A percentile compares a stretch with the other conserved stretches of the same genome.
Conservation (phyloP, 2,797 vertebrate genomes). For the Gallirallus australis region DNA sequence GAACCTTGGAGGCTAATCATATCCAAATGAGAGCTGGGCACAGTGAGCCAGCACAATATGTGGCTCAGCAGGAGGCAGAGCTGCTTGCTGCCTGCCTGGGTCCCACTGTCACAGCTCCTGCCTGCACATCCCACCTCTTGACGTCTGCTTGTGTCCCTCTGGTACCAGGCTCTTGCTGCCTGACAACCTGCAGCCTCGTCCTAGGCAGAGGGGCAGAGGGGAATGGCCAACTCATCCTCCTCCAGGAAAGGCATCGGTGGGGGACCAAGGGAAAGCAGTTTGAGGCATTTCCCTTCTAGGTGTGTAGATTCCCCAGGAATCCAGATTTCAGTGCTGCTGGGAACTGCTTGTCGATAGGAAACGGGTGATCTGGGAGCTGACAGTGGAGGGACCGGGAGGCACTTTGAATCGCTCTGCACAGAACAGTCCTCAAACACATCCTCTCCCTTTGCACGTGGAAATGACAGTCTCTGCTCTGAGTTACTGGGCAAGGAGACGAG, state of each 20-base stretch:
- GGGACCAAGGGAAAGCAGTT: background rate
- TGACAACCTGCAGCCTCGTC: accelerated
- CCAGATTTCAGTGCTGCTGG: background rate
- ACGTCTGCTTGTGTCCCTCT: background rate
- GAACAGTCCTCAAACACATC: background rate
- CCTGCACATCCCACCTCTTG: accelerated
- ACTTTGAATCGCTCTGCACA: background rate
- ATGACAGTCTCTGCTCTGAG: background rate
- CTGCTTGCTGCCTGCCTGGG: background rate
- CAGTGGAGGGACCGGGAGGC: background rate
- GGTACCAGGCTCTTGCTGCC: accelerated
- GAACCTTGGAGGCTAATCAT: background rate
- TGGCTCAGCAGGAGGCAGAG: background rate
- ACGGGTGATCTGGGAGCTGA: background rate
- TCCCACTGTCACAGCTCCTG: background rate
- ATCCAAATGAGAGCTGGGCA: background rate
- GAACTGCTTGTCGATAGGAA: background rate
- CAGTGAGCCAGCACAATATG: background rate
- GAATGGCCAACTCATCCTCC: accelerated
- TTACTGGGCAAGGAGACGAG: background rate
- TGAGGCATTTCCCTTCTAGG: background rate
- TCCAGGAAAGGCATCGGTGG: accelerated
- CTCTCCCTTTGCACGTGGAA: background rate
- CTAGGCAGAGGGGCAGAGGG: background rate
- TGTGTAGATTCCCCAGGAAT: background rate